Conservation (phyloP, 2,888 invertebrate species). For the Schizotus pectinicornis region DNA sequence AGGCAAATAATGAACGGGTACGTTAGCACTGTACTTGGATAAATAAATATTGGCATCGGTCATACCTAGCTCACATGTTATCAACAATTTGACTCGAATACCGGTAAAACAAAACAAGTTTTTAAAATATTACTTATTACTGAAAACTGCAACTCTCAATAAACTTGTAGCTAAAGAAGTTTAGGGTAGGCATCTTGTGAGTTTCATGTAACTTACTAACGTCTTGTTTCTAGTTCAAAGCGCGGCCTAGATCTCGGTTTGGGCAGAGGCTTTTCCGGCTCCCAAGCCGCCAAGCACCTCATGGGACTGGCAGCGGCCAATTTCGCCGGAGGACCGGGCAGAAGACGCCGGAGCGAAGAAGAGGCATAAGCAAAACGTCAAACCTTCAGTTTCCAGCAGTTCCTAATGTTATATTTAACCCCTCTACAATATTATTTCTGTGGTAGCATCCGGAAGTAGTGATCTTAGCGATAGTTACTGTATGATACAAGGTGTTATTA, state of each 20-base stretch:
- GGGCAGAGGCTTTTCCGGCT: constrained; percentile 86
- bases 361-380: constrained; percentile 42
- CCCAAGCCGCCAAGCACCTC: constrained; percentile 88
- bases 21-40: too few relatives aligned
- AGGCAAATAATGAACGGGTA: too few relatives aligned
- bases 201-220: background rate
- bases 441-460: constrained; percentile 13
- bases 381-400: constrained; percentile 25
- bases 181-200: background rate
- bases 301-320: constrained; percentile 91
- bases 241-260: constrained; percentile 87
- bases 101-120: too few relatives aligned
- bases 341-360: constrained; percentile 75
- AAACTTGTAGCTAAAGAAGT: background rate
- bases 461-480: constrained; percentile 16
- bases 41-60: too few relatives aligned
- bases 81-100: too few relatives aligned
- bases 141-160: background rate
- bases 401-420: constrained; percentile 29
- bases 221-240: constrained; percentile 70
- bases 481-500: constrained; percentile 6
- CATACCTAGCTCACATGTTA: too few relatives aligned
- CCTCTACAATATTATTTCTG: constrained; percentile 14
- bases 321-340: constrained; percentile 86
- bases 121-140: too few relatives aligned